These are phyloP conservation scores for Chrysogorgia sp. DNA, from an alignment of 92 coral and sea anemone genomes.

Conservation along the genomic window DNA sequence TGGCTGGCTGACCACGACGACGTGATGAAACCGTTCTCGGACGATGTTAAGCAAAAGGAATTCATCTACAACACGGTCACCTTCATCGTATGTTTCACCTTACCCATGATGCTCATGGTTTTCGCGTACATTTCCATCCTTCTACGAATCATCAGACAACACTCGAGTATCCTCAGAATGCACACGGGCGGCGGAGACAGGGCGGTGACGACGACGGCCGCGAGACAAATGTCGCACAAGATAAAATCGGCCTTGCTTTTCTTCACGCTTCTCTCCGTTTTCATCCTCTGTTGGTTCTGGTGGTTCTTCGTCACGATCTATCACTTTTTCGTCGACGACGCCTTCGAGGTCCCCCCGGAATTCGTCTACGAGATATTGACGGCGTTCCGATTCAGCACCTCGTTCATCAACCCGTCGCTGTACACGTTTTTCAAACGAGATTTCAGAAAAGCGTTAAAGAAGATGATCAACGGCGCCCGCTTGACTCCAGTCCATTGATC, in stretches of 20 bases:
- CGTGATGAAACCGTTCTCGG: background rate
- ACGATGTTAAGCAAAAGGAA: conserved; percentile 7
- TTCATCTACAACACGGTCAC: background rate
- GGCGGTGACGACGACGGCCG: background rate
- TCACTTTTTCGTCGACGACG: background rate
- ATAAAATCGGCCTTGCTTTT: conserved; percentile 23
- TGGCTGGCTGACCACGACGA: conserved; percentile 16
- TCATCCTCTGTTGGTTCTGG: conserved; percentile 35
- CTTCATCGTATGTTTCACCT: conserved; percentile 4
- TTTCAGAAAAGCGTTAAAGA: conserved; percentile 30
- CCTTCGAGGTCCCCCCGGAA: background rate
- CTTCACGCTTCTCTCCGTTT: conserved; percentile 4
- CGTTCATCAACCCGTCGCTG: conserved; percentile 28
- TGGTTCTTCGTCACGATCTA: conserved; percentile 16
- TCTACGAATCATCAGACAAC: conserved; percentile 19
- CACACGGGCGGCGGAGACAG: background rate
- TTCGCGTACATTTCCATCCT: conserved; percentile 26
- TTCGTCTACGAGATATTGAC: background rate
- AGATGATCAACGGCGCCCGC: conserved; percentile 11
- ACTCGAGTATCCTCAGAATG: conserved; percentile 6
- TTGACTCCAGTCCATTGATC: background rate
- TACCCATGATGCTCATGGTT: conserved; percentile 21
- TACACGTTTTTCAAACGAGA: conserved; percentile 34
- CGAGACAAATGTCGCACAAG: background rate
- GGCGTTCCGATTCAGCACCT: conserved; percentile 19